Conservation (phyloP, 1,140 invertebrate genomes). For the Euwallacea fornicatus region DNA sequence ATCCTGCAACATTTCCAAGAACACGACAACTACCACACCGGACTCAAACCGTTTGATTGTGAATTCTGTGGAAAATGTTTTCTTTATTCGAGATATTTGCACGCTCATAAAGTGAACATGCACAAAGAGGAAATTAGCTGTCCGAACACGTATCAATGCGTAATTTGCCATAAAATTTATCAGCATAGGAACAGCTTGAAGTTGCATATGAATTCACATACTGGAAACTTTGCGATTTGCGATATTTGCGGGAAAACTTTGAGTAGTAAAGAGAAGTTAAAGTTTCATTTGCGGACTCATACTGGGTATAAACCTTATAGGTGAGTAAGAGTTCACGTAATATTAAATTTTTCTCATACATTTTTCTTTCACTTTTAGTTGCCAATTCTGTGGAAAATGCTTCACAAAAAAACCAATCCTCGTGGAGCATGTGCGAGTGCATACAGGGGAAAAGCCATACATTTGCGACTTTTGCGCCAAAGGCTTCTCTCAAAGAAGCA, state of each 20-base stretch:
- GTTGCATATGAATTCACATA: conserved; percentile 52
- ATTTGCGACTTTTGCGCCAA: conserved; percentile 61
- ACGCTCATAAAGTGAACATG: conserved; percentile 45
- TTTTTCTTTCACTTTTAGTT: conserved; percentile 46
- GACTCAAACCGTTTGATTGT: conserved; percentile 79
- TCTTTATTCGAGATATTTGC: conserved; percentile 47
- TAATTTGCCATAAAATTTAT: conserved; percentile 51
- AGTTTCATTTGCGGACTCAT: conserved; percentile 57
- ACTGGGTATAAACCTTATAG: conserved; percentile 62
- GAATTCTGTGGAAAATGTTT: conserved; percentile 54
- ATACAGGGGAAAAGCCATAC: conserved; percentile 59
- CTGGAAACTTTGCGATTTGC: conserved; percentile 51
- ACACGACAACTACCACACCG: conserved; percentile 59
- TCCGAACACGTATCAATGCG: conserved; percentile 48
- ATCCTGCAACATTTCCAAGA: conserved; percentile 49
- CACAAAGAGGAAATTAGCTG: conserved; percentile 46
- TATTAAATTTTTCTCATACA: not conserved
- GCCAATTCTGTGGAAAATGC: conserved; percentile 57
- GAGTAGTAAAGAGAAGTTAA: conserved; percentile 50
- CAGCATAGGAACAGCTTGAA: conserved; percentile 51
- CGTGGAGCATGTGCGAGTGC: conserved; percentile 55
- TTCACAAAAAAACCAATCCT: conserved; percentile 56
- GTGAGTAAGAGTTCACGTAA: not conserved
- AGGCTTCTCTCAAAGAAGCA: conserved; percentile 70
- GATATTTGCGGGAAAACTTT: conserved; percentile 53